Evolutionary conservation across 1,140 invertebrate genomes (phyloP), one percentile per base, ranked within the genome.

Genomic region (Bombyx mori): DNA sequence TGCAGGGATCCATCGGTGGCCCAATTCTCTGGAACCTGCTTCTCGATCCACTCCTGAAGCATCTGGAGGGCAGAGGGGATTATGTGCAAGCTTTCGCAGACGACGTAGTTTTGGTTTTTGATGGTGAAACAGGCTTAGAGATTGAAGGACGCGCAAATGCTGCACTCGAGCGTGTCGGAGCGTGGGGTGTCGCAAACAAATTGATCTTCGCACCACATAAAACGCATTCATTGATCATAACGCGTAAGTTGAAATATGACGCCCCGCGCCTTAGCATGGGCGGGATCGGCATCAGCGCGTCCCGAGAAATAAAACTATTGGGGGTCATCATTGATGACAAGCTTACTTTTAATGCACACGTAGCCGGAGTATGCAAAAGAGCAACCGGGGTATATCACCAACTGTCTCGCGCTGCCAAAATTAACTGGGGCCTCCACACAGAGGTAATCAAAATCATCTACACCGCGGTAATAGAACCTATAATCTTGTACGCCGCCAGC

Each of bases 281-380:
- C 18, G 50, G 42, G 44, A 18, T 54, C n/a, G 53, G 45, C 53
- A 54, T 54, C 18, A 50, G 43, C 49, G 45, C 52, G 44, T 44
- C 42, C 9, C 3, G 35, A 1, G 56, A 57, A 52, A 62, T 62
- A 4, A 62, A 62, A 18, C n/a, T 62, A 18, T 47, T 62, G 8
- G 60, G 60, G 7, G 9, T 62, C 0, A 62, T 53, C 6, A 47
- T 62, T 3, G 61, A 63, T 50, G 0, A 54, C 1, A 54, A 50
- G 42, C 26, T 58, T 3, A 63, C 61, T 1, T 63, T 58, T 35
- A 59, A 53, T 8, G 12, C 44, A 3, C 61, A 63, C 42, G 22
- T 63, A 2, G 6, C 52, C n/a, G 44, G 49, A 43, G n/a, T 46
- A 10, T 52, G 56, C 12, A 58, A 18, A 9, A 58, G 52, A 44